phyloP scores from a whole-genome alignment of 2,797 vertebrate genomes.

The Chlorospingus semifuscus region DNA sequence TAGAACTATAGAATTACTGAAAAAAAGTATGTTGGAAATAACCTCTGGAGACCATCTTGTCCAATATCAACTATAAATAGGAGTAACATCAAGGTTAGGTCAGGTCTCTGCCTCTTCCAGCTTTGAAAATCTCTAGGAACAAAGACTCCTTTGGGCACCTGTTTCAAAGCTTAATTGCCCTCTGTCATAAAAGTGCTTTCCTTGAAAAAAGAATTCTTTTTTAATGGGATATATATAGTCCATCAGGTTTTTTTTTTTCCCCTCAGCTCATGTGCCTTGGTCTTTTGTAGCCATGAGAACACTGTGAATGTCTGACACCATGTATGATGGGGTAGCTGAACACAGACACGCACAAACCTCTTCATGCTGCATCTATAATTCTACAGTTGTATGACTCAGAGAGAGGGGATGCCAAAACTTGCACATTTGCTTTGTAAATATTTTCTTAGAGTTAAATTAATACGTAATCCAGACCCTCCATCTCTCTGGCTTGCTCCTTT shows the following conservation, averaged over 20 bases:
- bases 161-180: not conserved
- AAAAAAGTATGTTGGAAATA: not conserved
- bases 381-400: not conserved
- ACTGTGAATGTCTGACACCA: not conserved
- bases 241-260: not conserved
- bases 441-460: constrained; percentile 42
- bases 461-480: not conserved
- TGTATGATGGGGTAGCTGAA: not conserved
- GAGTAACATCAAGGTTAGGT: not conserved
- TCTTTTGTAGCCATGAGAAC: not conserved
- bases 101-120: not conserved
- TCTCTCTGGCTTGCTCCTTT: not conserved
- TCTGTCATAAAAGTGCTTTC: not conserved
- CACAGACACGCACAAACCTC: not conserved
- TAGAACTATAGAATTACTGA: not conserved
- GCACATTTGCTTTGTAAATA: constrained; percentile 54
- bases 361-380: not conserved
- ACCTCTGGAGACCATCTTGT: not conserved
- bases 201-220: not conserved
- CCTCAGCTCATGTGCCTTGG: not conserved
- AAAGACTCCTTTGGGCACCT: not conserved
- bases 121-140: not conserved
- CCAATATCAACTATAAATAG: not conserved
- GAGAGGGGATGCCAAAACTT: not conserved
- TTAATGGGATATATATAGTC: not conserved